Percentiles rank a stretch among this genome's conserved stretches.
Evolutionary conservation across 1,140 invertebrate species (phyloP).

Genomic region (Theocolax elegans): DNA sequence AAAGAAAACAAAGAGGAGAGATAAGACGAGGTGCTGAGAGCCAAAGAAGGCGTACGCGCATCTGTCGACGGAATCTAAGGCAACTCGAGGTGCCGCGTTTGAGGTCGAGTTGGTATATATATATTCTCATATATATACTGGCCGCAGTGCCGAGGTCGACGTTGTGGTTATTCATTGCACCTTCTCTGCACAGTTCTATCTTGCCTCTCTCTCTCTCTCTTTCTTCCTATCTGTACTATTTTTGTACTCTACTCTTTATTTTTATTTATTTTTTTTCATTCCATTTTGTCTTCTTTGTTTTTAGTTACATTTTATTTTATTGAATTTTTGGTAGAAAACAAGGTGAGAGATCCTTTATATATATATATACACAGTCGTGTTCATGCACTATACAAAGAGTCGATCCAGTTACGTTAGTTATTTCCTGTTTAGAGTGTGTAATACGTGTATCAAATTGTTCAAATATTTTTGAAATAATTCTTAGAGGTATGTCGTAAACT

Average conservation of each 20-base stretch:
- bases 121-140: slow-evolving; percentile 32
- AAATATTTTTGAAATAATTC: too few relatives aligned
- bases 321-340: too few relatives aligned
- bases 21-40: not conserved
- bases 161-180: slow-evolving; percentile 49
- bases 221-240: not conserved
- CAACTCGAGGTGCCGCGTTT: slow-evolving; percentile 14
- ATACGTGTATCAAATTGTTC: too few relatives aligned
- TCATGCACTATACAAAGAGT: too few relatives aligned
- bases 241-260: slow-evolving; percentile 9
- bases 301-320: too few relatives aligned
- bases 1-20: not conserved
- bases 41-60: slow-evolving; percentile 8
- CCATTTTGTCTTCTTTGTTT: too few relatives aligned
- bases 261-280: too few relatives aligned
- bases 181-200: slow-evolving; percentile 56
- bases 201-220: slow-evolving; percentile 38
- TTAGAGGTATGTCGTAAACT: too few relatives aligned
- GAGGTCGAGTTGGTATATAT: slow-evolving; percentile 44
- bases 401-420: too few relatives aligned
- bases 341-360: too few relatives aligned
- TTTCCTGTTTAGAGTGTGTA: too few relatives aligned
- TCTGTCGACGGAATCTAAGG: slow-evolving; percentile 21
- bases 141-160: slow-evolving; percentile 40
- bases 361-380: too few relatives aligned